Base-by-base conservation (phyloP, 2,888 invertebrate species). In the Agrotis puta region DNA sequence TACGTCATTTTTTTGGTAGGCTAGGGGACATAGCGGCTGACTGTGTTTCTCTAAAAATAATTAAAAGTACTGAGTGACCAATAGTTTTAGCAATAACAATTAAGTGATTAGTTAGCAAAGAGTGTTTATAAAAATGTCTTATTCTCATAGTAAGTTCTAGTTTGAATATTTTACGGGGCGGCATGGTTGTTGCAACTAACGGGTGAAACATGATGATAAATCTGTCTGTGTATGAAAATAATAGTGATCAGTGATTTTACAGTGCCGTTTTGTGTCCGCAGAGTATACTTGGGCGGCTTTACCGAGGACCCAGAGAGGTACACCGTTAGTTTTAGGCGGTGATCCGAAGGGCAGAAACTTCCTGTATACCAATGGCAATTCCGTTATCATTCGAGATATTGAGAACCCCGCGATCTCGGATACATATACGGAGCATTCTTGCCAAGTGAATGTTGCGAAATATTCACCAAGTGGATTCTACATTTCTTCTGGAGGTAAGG, bases 401-500 rank as follows among this genome's bases (percentile, higher is more conserved):
- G 98, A 99, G 98, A 98, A 99, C 95, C 99, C 99, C 82, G 98
- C 98, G 22, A 98, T 98, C 84, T 97, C 98, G 77, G 99, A 99
- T 93, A 97, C 99, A 82, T 99, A 99, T 94, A 99, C 99, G 5
- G 99, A 99, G 94, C 99, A 99, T 95, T 98, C 99, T 61, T 98
- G 98, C 89, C 97, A 98, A 89, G 99, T 99, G 5, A 99, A 98
- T 92, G 99, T 99, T 72, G 99, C 99, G 74, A 99, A 99, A 94
- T 99, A 99, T 94, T 99, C 99, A 39, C 99, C 99, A 13, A 99
- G 98, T 94, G 99, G 99, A 82, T 99, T 98, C 96, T 99, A 99
- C 94, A 99, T 99, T 89, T 99, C 99, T 54, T 99, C 99, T 81
- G 99, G 99, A 96, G 99, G 99, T 99, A 96, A 97, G 93, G 70